Evolutionary conservation across 2,113 vertebrate species (phyloP).

Genomic region (Anarhynchus alexandrinus): DNA sequence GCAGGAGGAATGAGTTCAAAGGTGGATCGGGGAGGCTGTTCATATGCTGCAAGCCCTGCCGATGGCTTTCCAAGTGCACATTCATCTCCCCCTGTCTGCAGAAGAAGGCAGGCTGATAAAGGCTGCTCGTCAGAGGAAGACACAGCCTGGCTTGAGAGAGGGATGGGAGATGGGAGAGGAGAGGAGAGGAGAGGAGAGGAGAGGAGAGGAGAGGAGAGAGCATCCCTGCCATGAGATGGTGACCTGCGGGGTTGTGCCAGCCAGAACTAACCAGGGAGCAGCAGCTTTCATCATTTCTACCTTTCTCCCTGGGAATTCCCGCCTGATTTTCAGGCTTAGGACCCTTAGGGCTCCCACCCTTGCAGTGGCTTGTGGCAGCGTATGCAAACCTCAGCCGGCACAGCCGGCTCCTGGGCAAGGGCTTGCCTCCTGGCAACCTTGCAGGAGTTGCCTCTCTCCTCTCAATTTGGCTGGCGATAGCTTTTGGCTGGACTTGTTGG

Average conservation of each 20-base stretch:
- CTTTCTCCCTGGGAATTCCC: neutral
- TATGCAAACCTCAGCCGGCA: neutral
- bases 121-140: neutral
- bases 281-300: neutral
- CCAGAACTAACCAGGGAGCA: neutral
- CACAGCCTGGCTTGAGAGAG: neutral
- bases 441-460: neutral
- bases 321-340: neutral
- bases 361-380: neutral
- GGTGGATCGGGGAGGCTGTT: neutral
- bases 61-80: slow-evolving; percentile 26
- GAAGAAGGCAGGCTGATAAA: neutral
- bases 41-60: neutral
- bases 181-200: neutral
- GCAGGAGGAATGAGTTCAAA: slow-evolving; percentile 41
- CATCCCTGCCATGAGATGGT: neutral
- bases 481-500: neutral
- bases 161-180: neutral
- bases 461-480: neutral
- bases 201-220: too few species aligned
- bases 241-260: neutral
- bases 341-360: neutral
- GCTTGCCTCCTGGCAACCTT: neutral
- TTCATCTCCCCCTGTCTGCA: slow-evolving; percentile 4
- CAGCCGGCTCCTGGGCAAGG: neutral